phyloP scores from a whole-genome alignment of 2,888 invertebrate species.

The Parelbella ahira region DNA sequence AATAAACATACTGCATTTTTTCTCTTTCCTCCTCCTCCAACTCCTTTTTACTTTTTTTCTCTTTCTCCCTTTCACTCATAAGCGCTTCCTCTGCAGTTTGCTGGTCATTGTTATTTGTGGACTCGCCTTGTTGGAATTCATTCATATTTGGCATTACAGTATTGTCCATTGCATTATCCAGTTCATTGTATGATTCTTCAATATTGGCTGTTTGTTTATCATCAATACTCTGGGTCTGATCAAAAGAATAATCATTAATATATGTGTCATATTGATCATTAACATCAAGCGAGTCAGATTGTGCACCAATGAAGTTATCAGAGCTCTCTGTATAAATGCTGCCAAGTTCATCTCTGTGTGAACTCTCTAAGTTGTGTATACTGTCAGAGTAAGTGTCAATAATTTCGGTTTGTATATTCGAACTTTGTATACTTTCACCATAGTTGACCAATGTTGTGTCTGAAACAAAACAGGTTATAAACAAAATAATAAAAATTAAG shows the following conservation, averaged over 20 bases:
- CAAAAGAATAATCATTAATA: conserved; percentile 64
- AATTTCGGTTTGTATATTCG: conserved; percentile 52
- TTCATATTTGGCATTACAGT: conserved; percentile 44
- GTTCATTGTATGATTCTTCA: conserved; percentile 38
- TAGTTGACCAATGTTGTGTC: conserved; percentile 72
- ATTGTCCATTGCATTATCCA: conserved; percentile 38
- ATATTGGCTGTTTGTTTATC: conserved; percentile 38
- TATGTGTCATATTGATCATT: conserved; percentile 64
- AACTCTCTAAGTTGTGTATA: conserved; percentile 47
- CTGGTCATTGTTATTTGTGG: conserved; percentile 45
- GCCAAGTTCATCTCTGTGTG: conserved; percentile 67
- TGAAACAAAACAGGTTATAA: conserved; percentile 30
- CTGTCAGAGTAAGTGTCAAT: conserved; percentile 60
- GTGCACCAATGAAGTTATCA: conserved; percentile 32
- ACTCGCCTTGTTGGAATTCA: conserved; percentile 57
- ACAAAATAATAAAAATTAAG: too few relatives aligned
- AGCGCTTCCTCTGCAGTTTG: conserved; percentile 64
- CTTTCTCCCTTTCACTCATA: conserved; percentile 82
- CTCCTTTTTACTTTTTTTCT: conserved; percentile 88
- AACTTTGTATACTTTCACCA: conserved; percentile 50
- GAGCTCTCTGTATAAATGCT: conserved; percentile 65
- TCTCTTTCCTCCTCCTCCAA: conserved; percentile 96
- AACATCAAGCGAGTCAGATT: conserved; percentile 36
- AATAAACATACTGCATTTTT: conserved; percentile 97
- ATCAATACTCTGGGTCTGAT: conserved; percentile 45